phyloP scores from a whole-genome alignment of 2,888 invertebrate species.

The Vesta saturnalis region DNA sequence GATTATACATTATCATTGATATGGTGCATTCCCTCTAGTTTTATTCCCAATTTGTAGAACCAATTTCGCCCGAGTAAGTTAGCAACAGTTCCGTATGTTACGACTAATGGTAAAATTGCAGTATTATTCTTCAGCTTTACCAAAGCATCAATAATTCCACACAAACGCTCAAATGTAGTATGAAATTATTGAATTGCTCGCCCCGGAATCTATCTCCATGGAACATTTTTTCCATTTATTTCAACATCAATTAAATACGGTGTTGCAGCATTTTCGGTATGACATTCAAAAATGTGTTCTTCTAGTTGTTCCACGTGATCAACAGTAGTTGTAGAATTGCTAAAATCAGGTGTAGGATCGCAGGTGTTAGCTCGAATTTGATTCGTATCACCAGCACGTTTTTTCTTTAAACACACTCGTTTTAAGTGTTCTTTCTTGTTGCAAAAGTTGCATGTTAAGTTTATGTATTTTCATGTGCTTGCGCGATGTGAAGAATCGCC shows the following conservation, averaged over 20 bases:
- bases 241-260: not conserved
- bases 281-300: not conserved
- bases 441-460: not conserved
- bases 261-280: not conserved
- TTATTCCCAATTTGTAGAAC: not conserved
- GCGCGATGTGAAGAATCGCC: not conserved
- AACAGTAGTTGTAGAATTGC: not conserved
- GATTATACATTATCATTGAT: not conserved
- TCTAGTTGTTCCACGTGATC: not conserved
- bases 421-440: not conserved
- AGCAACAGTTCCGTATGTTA: not conserved
- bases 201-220: conserved; percentile 2
- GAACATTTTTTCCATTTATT: not conserved
- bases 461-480: not conserved
- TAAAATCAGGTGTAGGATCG: too few species aligned
- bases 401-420: not conserved
- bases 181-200: not conserved
- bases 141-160: not conserved
- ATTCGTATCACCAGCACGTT: not conserved
- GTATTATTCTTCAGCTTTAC: not conserved
- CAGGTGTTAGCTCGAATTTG: not conserved
- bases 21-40: not conserved
- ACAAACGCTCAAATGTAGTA: not conserved
- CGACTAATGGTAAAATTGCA: not conserved
- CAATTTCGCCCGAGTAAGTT: not conserved